Evolutionary conservation across 2,888 invertebrate genomes (phyloP).

Genomic region (Sphinx pinastri): DNA sequence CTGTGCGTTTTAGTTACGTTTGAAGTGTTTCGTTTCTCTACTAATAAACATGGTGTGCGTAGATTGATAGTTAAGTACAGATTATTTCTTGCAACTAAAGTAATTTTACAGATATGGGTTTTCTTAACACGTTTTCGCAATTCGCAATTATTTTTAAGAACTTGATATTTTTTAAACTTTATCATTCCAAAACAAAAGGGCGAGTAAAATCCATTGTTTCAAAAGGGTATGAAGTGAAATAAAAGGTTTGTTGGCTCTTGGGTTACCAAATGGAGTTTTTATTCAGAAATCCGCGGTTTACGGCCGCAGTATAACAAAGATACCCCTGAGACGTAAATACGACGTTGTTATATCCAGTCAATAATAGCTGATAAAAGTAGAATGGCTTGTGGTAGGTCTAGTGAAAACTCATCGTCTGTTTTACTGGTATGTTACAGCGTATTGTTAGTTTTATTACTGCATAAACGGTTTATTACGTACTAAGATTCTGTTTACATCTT

Average conservation of each 20-base stretch:
- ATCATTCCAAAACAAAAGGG: constrained; percentile 9
- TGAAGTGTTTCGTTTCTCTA: too few species aligned
- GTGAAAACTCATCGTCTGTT: background rate
- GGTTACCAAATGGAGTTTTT: constrained; percentile 10
- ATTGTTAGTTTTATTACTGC: too few species aligned
- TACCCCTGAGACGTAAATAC: background rate
- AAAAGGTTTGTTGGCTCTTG: constrained; percentile 1
- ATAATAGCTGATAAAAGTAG: background rate
- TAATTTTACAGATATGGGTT: too few species aligned
- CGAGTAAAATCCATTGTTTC: background rate
- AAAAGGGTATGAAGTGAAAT: background rate
- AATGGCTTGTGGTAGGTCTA: background rate
- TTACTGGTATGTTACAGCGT: background rate
- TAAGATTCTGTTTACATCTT: too few species aligned
- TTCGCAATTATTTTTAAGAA: background rate
- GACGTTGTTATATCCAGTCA: background rate
- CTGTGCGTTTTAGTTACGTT: too few species aligned
- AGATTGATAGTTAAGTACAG: too few species aligned
- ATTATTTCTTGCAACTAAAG: too few species aligned
- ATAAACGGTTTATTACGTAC: too few species aligned
- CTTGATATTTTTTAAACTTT: background rate
- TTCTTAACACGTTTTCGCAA: too few species aligned
- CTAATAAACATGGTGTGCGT: too few species aligned
- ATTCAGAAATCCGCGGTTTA: constrained; percentile 1
- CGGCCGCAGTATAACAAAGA: background rate